These are phyloP conservation scores for Salvelinus namaycush DNA, from an alignment of 2,113 vertebrate genomes.

Conservation along the genomic window DNA sequence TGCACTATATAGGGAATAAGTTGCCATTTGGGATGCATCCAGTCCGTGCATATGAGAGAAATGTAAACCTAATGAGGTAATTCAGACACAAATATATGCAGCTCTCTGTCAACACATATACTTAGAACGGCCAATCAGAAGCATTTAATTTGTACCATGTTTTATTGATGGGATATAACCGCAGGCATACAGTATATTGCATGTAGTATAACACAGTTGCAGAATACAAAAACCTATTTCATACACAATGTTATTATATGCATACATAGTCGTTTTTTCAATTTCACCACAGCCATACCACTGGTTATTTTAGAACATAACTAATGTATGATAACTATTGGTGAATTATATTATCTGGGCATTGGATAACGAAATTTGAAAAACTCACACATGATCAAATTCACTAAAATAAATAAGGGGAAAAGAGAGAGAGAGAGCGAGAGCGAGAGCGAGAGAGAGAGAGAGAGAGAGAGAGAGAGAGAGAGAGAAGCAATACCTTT, in stretches of 20 bases:
- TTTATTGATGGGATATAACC: neutral
- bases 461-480: too few species aligned
- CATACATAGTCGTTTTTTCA: neutral
- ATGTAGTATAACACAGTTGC: neutral
- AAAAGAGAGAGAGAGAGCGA: neutral
- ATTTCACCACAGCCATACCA: neutral
- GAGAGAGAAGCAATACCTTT: neutral
- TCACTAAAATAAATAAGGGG: neutral
- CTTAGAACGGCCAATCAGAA: neutral
- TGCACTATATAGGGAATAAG: too few species aligned
- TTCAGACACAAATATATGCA: neutral
- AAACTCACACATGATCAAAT: constrained; percentile 15
- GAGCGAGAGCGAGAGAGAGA: neutral
- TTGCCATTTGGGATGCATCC: neutral
- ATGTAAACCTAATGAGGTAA: neutral
- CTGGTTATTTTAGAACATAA: neutral
- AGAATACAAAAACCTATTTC: too few species aligned
- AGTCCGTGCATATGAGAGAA: neutral
- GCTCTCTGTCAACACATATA: neutral
- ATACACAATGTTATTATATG: too few species aligned
- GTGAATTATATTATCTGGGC: constrained; percentile 18
- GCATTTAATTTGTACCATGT: neutral
- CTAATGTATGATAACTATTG: neutral
- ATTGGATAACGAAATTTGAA: neutral
- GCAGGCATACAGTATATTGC: neutral